Base-by-base conservation (phyloP, 2,888 invertebrate genomes). In the Atherix ibis region DNA sequence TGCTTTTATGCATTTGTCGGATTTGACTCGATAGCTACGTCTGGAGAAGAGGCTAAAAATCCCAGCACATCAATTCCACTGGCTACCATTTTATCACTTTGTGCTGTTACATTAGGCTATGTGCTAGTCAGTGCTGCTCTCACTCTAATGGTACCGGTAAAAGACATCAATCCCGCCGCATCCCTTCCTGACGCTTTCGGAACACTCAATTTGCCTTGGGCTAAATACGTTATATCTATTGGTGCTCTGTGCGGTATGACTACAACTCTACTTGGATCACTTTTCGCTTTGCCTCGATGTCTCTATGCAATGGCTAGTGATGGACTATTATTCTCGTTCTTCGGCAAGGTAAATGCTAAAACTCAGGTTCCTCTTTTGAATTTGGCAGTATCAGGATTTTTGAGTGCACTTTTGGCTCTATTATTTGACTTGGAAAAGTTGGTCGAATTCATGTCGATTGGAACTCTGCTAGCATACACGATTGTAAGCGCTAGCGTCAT, bases 371-470 rank as follows among this genome's bases (percentile, higher is more conserved):
- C 87, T 0, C 65, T 84, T 4, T 56, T 72, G 1, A 85, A 84
- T 53, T 61, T 87, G 38, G 68, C 76, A 4, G 70, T 85, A 35
- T 78, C 83, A n/a, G 84, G 85, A 0, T 42, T 79, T 12, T 63
- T 74, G 17, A 79, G 83, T 31, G 82, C 81, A 2, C 36, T 81
- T 0, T 76, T 91, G 42, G 88, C 91, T 4, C 60, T 91, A 26
- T 55, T 89, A 24, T 84, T 91, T 49, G 89, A 92, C 58, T 67
- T 92, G 44, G 77, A 84, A 46, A 87, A 87, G 45, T 64, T 92
- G 27, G 88, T 92, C 0, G 89, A 92, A 53, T 89, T 92, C 53
- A 88, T 92, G 85, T 89, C 89, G 2, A 91, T 92, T 49, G 85
- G 85, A 1, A 87, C 85, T 1, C 64, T 88, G 32, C 58, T 87